Conservation (phyloP, 1,140 invertebrate genomes). For the Ceratoteleas bidentatus region DNA sequence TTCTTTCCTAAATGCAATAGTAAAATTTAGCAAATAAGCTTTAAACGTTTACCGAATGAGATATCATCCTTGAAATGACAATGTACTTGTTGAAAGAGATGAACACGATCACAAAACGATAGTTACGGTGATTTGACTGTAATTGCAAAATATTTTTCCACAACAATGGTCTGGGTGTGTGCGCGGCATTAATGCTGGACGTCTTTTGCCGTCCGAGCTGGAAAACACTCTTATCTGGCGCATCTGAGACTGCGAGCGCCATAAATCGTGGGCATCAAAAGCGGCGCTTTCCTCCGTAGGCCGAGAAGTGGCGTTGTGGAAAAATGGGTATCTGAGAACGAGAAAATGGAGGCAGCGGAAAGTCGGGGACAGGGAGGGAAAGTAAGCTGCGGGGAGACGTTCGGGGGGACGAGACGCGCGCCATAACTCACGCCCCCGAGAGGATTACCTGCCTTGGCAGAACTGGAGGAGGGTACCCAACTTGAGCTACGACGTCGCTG, state of each 20-base stretch:
- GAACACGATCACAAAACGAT: too few relatives aligned
- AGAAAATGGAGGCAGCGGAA: slow-evolving; percentile 53
- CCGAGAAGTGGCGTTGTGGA: slow-evolving; percentile 10
- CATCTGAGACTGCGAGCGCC: slow-evolving; percentile 13
- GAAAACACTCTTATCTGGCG: slow-evolving; percentile 50
- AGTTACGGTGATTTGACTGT: too few relatives aligned
- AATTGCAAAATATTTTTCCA: too few relatives aligned
- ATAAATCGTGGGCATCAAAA: slow-evolving; percentile 54
- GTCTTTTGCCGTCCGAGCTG: slow-evolving; percentile 34
- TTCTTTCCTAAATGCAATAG: too few relatives aligned
- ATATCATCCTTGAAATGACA: too few relatives aligned
- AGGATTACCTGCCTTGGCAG: slow-evolving; percentile 81
- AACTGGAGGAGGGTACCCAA: slow-evolving; percentile 75
- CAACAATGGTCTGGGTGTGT: background rate
- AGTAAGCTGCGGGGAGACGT: slow-evolving; percentile 50
- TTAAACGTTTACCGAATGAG: too few relatives aligned
- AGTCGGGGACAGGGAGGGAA: slow-evolving; percentile 63
- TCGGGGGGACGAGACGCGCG: slow-evolving; percentile 63
- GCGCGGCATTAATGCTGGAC: slow-evolving; percentile 26
- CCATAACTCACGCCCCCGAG: slow-evolving; percentile 82
- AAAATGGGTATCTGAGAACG: slow-evolving; percentile 40
- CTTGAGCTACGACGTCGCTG: slow-evolving; percentile 81
- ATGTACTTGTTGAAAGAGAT: too few relatives aligned
- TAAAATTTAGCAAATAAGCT: too few relatives aligned
- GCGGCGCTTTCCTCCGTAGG: slow-evolving; percentile 37